These are phyloP conservation scores for Cnemophilus loriae DNA, from an alignment of 2,113 vertebrate genomes.

Conservation along the genomic window DNA sequence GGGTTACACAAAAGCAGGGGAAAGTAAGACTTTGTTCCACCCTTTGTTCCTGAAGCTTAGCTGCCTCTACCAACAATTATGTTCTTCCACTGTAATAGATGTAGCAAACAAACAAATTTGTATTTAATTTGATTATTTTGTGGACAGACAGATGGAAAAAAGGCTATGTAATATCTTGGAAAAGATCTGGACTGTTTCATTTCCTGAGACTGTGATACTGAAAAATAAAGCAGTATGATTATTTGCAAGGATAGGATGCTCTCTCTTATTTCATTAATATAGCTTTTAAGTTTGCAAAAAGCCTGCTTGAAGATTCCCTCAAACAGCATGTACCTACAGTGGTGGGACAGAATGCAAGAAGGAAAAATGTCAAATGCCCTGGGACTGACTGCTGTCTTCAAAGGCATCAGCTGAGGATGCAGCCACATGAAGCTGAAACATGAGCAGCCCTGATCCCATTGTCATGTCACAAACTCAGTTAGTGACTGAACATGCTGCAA, in stretches of 20 bases:
- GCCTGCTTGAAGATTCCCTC: background rate
- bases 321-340: accelerated
- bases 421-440: background rate
- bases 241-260: background rate
- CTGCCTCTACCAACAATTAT: constrained; percentile 8
- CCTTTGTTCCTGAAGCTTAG: background rate
- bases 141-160: background rate
- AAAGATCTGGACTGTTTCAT: constrained; percentile 27
- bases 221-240: constrained; percentile 50
- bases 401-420: background rate
- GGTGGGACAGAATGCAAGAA: background rate
- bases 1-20: background rate
- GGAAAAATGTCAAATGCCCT: background rate
- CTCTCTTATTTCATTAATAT: background rate
- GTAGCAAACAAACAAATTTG: constrained; percentile 27
- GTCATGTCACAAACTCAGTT: background rate
- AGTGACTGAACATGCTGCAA: background rate
- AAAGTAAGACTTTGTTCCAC: background rate
- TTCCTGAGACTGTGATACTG: constrained; percentile 27
- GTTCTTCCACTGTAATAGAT: constrained; percentile 45
- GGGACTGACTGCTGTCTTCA: background rate
- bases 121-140: constrained; percentile 20
- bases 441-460: background rate
- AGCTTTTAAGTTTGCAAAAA: background rate
- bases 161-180: constrained; percentile 4